A percentile compares a stretch with the other conserved stretches of the same genome.
phyloP scores from a whole-genome alignment of 2,888 invertebrate species.

The Eupithecia subumbrata region DNA sequence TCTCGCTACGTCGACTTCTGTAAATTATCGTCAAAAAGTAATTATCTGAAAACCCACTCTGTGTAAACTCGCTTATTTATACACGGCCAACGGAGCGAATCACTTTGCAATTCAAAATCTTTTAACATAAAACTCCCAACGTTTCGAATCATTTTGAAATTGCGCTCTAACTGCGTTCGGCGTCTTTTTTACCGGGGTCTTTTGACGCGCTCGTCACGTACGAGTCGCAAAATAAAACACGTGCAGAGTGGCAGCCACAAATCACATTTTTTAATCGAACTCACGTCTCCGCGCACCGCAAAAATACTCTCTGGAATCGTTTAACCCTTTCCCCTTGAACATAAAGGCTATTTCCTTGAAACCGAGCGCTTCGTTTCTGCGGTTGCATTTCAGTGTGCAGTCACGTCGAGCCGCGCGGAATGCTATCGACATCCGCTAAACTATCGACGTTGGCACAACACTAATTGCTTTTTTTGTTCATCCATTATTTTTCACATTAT shows the following conservation, averaged over 20 bases:
- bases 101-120: conserved; percentile 47
- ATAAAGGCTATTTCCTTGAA: conserved; percentile 53
- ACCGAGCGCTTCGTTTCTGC: conserved; percentile 40
- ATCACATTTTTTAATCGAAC: conserved; percentile 83
- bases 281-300: conserved; percentile 67
- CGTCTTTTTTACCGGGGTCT: conserved; percentile 58
- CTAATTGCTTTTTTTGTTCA: conserved; percentile 79
- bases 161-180: conserved; percentile 50
- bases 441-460: conserved; percentile 79
- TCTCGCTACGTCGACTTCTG: conserved; percentile 34
- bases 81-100: conserved; percentile 35
- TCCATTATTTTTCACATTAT: conserved; percentile 74
- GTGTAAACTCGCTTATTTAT: conserved; percentile 35
- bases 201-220: conserved; percentile 76
- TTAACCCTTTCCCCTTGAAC: conserved; percentile 42
- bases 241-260: conserved; percentile 78
- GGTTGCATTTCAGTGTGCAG: conserved; percentile 72
- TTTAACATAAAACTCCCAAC: conserved; percentile 50
- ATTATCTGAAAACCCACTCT: conserved; percentile 38
- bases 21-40: conserved; percentile 42
- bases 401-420: conserved; percentile 74
- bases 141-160: conserved; percentile 52
- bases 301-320: conserved; percentile 39
- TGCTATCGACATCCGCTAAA: conserved; percentile 81
- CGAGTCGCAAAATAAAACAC: conserved; percentile 79